Percentiles rank a stretch among this genome's conserved stretches.
Evolutionary conservation across 2,888 invertebrate genomes (phyloP).

Genomic region (Aspidapion aeneum): DNA sequence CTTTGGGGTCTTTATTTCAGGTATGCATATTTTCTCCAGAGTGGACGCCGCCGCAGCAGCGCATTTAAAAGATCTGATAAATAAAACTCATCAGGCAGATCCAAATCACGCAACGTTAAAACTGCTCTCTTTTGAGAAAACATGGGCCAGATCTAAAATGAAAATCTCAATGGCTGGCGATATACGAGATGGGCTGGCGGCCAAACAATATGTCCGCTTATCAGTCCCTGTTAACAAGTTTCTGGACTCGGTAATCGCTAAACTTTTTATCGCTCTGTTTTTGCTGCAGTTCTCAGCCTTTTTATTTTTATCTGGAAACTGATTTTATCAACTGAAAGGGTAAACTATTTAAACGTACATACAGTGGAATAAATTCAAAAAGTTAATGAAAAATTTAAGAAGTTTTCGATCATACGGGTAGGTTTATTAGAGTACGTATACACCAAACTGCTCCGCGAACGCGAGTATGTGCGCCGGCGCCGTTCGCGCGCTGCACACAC

Average conservation of each 20-base stretch:
- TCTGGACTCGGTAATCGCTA: conserved; percentile 44
- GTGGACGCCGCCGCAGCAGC: conserved; percentile 1
- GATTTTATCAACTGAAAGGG: too few relatives aligned
- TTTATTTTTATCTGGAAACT: conserved; percentile 43
- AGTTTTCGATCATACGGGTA: too few relatives aligned
- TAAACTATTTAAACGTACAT: too few relatives aligned
- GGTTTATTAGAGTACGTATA: too few relatives aligned
- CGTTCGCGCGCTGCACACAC: too few relatives aligned
- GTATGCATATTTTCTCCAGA: too few relatives aligned
- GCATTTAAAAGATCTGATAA: conserved; percentile 44
- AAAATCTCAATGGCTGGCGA: conserved; percentile 35
- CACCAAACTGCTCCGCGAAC: too few relatives aligned
- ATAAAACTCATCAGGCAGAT: conserved; percentile 50
- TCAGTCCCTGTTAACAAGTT: conserved; percentile 48
- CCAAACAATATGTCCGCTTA: conserved; percentile 49
- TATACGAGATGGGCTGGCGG: conserved; percentile 45
- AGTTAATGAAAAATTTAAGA: too few relatives aligned
- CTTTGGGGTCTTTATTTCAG: too few relatives aligned
- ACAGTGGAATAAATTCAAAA: too few relatives aligned
- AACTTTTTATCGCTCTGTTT: conserved; percentile 41
- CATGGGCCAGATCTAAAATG: conserved; percentile 48
- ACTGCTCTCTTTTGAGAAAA: conserved; percentile 31
- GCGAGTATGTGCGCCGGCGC: too few relatives aligned
- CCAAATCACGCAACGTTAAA: conserved; percentile 50
- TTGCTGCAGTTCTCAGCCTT: conserved; percentile 44